Percentiles rank a stretch among this genome's conserved stretches.
Evolutionary conservation across 2,797 vertebrate genomes (phyloP).

Genomic region (Eulemur coronatus): DNA sequence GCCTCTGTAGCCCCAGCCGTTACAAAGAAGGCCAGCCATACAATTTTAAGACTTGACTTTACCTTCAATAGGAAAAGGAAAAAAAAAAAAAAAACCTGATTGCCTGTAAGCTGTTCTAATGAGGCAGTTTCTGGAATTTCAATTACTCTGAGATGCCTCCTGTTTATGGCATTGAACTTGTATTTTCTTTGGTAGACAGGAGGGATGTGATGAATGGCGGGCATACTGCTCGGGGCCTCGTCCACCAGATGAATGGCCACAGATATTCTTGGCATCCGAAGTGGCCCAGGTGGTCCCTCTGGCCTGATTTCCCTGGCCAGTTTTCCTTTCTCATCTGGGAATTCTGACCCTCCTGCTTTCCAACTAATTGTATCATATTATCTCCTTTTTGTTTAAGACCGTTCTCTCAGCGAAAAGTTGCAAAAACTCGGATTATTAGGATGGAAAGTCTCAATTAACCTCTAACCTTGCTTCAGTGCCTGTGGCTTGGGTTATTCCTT

Average conservation of each 20-base stretch:
- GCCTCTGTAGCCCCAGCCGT: neutral
- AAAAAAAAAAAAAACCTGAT: constrained; percentile 58
- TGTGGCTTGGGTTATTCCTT: constrained; percentile 92
- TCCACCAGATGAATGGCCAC: constrained; percentile 81
- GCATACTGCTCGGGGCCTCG: constrained; percentile 79
- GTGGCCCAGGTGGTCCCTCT: constrained; percentile 89
- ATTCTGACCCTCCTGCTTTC: constrained; percentile 91
- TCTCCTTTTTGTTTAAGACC: constrained; percentile 92
- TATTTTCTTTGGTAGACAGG: constrained; percentile 30
- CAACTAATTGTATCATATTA: constrained; percentile 98
- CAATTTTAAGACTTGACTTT: constrained; percentile 8
- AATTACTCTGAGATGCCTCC: constrained; percentile 63
- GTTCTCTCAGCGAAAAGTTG: constrained; percentile 92
- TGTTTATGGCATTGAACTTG: constrained; percentile 72
- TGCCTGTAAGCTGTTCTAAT: constrained; percentile 21
- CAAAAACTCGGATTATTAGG: constrained; percentile 94
- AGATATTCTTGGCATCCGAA: constrained; percentile 89
- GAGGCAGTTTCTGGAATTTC: constrained; percentile 71
- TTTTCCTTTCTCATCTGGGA: constrained; percentile 88
- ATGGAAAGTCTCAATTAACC: constrained; percentile 97
- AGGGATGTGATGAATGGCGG: constrained; percentile 69
- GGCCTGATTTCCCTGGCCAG: constrained; percentile 87
- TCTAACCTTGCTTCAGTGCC: constrained; percentile 92
- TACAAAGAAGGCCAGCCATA: neutral
- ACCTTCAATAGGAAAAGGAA: constrained; percentile 28